phyloP scores from a whole-genome alignment of 2,113 vertebrate genomes.

The Zosterops lateralis region DNA sequence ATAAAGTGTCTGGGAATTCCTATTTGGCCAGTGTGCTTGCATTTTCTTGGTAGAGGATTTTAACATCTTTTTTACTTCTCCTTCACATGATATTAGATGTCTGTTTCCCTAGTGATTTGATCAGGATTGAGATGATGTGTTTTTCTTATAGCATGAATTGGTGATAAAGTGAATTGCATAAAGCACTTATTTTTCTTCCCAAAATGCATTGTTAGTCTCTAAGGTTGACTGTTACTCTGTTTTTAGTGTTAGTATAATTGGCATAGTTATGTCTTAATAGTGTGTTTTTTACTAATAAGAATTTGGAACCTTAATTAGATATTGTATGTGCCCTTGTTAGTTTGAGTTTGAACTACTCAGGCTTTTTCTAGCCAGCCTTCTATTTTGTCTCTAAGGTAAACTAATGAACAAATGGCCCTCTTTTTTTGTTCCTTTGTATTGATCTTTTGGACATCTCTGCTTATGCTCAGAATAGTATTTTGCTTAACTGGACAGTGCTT shows the following conservation, averaged over 20 bases:
- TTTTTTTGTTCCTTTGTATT: background rate
- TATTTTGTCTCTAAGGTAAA: background rate
- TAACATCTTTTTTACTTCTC: background rate
- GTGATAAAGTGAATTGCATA: background rate
- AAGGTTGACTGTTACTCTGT: background rate
- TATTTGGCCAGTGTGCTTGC: background rate
- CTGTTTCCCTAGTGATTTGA: background rate
- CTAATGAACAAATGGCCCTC: background rate
- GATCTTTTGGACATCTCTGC: background rate
- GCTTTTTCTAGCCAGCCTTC: background rate
- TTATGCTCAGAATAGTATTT: background rate
- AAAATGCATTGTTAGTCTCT: background rate
- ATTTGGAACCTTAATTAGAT: background rate
- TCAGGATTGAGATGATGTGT: background rate
- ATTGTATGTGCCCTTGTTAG: background rate
- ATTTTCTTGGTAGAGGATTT: background rate
- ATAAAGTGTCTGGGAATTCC: background rate
- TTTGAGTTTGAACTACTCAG: background rate
- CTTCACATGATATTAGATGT: background rate
- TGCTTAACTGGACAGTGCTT: background rate
- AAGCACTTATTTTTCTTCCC: background rate
- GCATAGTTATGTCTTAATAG: background rate
- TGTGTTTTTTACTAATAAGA: background rate
- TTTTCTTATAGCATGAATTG: background rate
- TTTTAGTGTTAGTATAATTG: constrained; percentile 4